Conservation (phyloP, 2,888 invertebrate species). For the Rosalia funebris region DNA sequence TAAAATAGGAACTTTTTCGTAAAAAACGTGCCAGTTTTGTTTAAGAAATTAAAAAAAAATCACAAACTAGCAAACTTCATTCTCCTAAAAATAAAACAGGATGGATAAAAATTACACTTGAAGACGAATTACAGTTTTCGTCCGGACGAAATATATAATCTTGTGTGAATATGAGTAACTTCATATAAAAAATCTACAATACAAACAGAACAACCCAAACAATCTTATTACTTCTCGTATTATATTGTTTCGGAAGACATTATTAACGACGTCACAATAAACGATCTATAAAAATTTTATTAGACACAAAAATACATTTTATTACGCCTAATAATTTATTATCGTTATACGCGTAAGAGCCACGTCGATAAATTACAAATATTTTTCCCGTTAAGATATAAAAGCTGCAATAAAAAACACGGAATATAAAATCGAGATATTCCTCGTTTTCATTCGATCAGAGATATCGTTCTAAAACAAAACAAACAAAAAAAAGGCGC, state of each 20-base stretch:
- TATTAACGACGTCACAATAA: constrained; percentile 4
- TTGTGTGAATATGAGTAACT: no score
- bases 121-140: no score
- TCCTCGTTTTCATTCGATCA: constrained; percentile 4
- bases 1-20: no score
- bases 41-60: no score
- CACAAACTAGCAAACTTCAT: no score
- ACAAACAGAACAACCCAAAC: no score
- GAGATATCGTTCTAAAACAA: constrained; percentile 8
- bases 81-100: no score
- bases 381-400: constrained; percentile 8
- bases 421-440: constrained; percentile 8
- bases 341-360: no score
- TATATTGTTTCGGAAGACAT: background rate
- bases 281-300: constrained; percentile 9
- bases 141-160: no score
- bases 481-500: constrained; percentile 26
- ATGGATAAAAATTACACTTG: no score
- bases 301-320: background rate
- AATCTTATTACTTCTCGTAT: background rate
- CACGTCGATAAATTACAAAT: background rate
- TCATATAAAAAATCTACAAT: background rate
- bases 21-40: no score
- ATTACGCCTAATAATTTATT: constrained; percentile 2
- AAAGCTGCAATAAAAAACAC: constrained; percentile 1